Evolutionary conservation across 2,888 invertebrate species (phyloP), one percentile per base, ranked within the genome.

Genomic region (Drosophila melanocephala): DNA sequence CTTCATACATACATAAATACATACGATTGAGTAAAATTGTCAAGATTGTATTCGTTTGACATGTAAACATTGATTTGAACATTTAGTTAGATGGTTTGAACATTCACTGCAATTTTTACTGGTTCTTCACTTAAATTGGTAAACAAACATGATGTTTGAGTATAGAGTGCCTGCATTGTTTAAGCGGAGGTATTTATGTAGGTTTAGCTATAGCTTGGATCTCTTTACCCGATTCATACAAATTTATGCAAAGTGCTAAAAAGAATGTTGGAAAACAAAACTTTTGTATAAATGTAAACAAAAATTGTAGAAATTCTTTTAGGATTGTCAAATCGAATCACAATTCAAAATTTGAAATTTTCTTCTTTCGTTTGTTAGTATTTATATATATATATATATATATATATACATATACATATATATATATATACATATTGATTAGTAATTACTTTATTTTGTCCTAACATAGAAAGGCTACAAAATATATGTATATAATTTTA

Each of bases 261-360:
- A 66, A 42, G 33, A 62, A 44, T 52, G 3, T 30, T n/a, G 6
- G 33, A 42, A 59, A 59, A 61, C 56, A 50, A 52, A 58, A 78
- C 4, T 30, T 22, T 44, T 55, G 60, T 16, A 28, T 52, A 62
- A 53, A 50, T 82, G 7, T 57, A 64, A 73, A 69, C 50, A 30
- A 74, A 61, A 60, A 57, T 69, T 58, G 52, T 72, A 87, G 72
- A 79, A 70, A 85, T 68, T 75, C 73, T 84, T 74, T 91, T 83
- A 80, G 91, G 93, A 93, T 93, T 93, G 93, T 93, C 93, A 89
- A 92, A 93, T 93, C 89, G 93, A 93, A 93, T 93, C 93, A 93
- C 93, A 93, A 92, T 89, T 82, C 53, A 79, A 92, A 90, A 83
- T 85, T 88, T 79, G 52, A 71, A 87, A 79, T 75, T 86, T 81